phyloP scores from a whole-genome alignment of 35 echinoderm and acorn worm species.

The Amphiura filiformis region DNA sequence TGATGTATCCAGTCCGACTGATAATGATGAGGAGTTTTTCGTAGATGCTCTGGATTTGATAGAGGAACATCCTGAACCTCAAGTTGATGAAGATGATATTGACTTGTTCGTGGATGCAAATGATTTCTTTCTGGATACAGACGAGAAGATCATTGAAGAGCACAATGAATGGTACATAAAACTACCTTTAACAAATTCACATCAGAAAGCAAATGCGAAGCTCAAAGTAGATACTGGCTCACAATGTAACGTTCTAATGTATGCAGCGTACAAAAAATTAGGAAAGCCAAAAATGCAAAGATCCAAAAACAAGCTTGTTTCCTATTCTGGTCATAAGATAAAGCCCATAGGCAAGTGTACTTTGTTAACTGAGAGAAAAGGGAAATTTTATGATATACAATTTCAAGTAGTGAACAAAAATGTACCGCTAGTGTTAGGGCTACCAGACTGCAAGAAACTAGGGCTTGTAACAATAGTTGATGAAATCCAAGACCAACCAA shows the following conservation, averaged over 20 bases:
- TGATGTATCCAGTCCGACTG: not conserved
- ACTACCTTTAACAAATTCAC: no score
- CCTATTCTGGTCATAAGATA: constrained; percentile 13
- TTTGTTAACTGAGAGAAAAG: not conserved
- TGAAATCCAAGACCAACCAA: not conserved
- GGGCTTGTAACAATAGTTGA: not conserved
- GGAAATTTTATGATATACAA: not conserved
- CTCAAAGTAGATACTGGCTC: constrained; percentile 32
- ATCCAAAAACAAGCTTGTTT: constrained; percentile 10
- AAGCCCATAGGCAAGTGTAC: constrained; percentile 6
- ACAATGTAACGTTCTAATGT: constrained; percentile 20
- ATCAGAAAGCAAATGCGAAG: no score
- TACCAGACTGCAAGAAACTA: not conserved
- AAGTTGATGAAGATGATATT: not conserved
- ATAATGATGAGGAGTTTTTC: not conserved
- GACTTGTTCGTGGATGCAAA: no score
- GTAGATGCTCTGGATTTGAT: not conserved
- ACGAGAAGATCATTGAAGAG: no score
- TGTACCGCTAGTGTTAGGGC: not conserved
- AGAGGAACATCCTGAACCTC: not conserved
- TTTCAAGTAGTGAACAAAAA: constrained; percentile 30
- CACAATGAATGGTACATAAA: no score
- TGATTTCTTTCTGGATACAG: no score
- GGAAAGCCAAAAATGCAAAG: not conserved
- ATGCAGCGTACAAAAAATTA: not conserved